Evolutionary conservation across 2,888 invertebrate species (phyloP).

Genomic region (Mamestra brassicae): DNA sequence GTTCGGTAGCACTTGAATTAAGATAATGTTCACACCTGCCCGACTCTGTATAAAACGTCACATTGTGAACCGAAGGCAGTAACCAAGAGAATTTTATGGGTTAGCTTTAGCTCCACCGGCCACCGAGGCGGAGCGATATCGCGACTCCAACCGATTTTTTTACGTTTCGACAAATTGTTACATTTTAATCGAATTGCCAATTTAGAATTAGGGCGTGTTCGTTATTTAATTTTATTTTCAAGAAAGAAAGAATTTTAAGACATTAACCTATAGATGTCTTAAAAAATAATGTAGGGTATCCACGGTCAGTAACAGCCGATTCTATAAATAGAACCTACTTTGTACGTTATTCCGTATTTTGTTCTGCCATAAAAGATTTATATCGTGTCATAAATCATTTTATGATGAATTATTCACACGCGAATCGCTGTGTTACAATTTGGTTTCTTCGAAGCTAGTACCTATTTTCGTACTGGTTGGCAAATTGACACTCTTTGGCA

Average conservation of each 20-base stretch:
- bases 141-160: constrained; percentile 56
- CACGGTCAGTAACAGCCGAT: constrained; percentile 44
- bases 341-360: constrained; percentile 59
- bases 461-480: neutral
- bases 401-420: constrained; percentile 65
- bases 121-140: constrained; percentile 63
- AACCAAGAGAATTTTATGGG: constrained; percentile 83
- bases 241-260: neutral
- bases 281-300: constrained; percentile 45
- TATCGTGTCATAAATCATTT: constrained; percentile 57
- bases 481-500: constrained; percentile 8
- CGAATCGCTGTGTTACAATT: constrained; percentile 53
- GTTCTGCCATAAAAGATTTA: constrained; percentile 60
- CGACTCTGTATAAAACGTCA: constrained; percentile 84
- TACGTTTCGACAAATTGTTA: constrained; percentile 70
- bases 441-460: constrained; percentile 37
- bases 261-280: neutral
- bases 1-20: constrained; percentile 87
- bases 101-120: constrained; percentile 71
- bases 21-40: constrained; percentile 90
- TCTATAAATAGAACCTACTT: constrained; percentile 56
- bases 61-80: constrained; percentile 82
- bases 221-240: constrained; percentile 1
- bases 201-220: constrained; percentile 40
- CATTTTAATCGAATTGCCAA: constrained; percentile 60